Base-by-base conservation (phyloP, 2,797 vertebrate species). In the Acanthurus lineatus region DNA sequence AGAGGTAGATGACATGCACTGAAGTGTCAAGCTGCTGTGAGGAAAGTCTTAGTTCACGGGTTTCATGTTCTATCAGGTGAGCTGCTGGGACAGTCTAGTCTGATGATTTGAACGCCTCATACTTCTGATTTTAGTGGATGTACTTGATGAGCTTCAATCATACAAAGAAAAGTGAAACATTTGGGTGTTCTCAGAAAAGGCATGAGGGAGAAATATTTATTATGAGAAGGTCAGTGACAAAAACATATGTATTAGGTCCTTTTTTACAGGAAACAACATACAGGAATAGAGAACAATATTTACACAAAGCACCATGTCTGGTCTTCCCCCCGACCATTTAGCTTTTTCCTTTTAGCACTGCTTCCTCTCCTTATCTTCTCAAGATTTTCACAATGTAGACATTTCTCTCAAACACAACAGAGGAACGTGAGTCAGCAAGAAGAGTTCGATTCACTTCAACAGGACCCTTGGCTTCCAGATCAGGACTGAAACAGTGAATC, bases 201-300 rank as follows among this genome's bases (percentile, higher is more conserved):
- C 20, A 54, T 38, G 22, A 60, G 48, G 68, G 25, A 5, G 15
- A 68, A 74, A 60, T 1, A 52, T 76, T 49, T 62, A 69, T 69
- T 77, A 74, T 4, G 38, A 25, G 38, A 38, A 53, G 32, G 25
- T 58, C 3, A 68, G 16, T 22, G 9, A 44, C 9, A 69, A 48
- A 44, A 52, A 52, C 0, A 8, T 0, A 8, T 32, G 4, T 40
- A n/a, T 59, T 42, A 16, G 8, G 12, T 58, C 3, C 38, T 40
- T 40, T 40, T 40, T 53, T 42, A 38, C 20, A 76, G 45, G 10
- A 64, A 54, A 40, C 5, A 79, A 54, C 6, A 22, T 8, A 0
- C 0, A 58, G 10, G 25, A 76, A 76, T 16, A 66, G 5, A 54
- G 35, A 64, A 45, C 12, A 35, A 8, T 53, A 75, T 76, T 73